Conservation (phyloP, 2,797 vertebrate genomes). For the Pantherophis alleghaniensis region DNA sequence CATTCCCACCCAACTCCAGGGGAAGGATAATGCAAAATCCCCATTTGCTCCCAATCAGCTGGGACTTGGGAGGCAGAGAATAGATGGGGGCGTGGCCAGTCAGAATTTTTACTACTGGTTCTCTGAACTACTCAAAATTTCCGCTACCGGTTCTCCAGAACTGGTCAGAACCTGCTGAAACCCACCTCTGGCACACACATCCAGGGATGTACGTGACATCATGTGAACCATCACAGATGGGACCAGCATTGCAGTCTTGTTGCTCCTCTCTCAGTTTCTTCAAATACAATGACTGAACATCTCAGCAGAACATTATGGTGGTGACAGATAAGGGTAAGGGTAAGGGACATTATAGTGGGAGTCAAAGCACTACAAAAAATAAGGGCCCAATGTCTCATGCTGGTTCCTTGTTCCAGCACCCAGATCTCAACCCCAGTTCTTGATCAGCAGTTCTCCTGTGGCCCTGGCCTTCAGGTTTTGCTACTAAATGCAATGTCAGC, state of each 20-base stretch:
- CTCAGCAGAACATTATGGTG: background rate
- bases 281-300: background rate
- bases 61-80: no score
- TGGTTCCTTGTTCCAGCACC: background rate
- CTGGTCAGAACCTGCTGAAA: no score
- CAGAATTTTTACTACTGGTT: no score
- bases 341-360: background rate
- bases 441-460: background rate
- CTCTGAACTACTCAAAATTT: no score
- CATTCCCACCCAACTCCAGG: no score
- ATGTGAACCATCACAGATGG: background rate
- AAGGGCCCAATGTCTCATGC: background rate
- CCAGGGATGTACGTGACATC: background rate
- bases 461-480: background rate
- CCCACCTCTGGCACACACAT: no score
- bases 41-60: no score
- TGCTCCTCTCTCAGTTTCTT: background rate
- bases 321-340: background rate
- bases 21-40: no score
- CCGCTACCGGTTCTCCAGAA: no score
- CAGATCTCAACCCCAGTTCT: background rate
- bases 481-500: background rate
- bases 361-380: background rate
- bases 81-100: no score
- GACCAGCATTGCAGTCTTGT: background rate